Base-by-base conservation (phyloP, 2,797 vertebrate species). In the Gallirallus australis region DNA sequence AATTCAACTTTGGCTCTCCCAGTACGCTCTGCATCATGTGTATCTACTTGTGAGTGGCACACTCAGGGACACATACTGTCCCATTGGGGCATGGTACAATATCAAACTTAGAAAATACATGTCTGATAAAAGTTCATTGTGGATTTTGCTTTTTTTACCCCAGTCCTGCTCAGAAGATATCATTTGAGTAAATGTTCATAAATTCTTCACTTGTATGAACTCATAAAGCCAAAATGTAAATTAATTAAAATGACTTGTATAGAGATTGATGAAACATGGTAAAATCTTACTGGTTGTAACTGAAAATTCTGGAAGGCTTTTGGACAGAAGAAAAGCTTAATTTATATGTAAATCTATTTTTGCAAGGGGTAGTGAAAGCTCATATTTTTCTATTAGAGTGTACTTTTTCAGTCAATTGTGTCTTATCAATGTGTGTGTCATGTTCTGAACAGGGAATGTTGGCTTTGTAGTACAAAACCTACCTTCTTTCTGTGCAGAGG, bases 271-370 rank as follows among this genome's bases (percentile, higher is more conserved):
- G 73, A 73, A 94, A 89, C 54, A 5, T 57, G 19, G 42, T 83
- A 88, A 75, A 79, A 90, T 77, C n/a, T 40, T 88, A 82, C 66
- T 79, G 42, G 16, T 82, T 87, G n/a, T 80, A 77, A 89, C 8
- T 84, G 80, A 66, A 91, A 94, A 63, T 92, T 91, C 84, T 68
- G 65, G 24, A 80, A 92, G 52, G n/a, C 53, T 91, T 95, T 77
- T 77, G 82, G 45, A 77, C 48, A 86, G 83, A 71, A 82, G 24
- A 72, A 87, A 66, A 90, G 30, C 57, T 69, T 89, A 71, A 90
- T 87, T 95, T 94, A 79, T 72, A 71, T 94, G 79, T 83, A 93
- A 94, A 92, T 92, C 27, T 82, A 3, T 45, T 35, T 81, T 72
- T 71, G 23, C 18, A 82, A 85, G 45, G 20, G 27, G 68, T 86